Evolutionary conservation across 2,113 vertebrate species (phyloP).

Genomic region (Stigmatopora argus): DNA sequence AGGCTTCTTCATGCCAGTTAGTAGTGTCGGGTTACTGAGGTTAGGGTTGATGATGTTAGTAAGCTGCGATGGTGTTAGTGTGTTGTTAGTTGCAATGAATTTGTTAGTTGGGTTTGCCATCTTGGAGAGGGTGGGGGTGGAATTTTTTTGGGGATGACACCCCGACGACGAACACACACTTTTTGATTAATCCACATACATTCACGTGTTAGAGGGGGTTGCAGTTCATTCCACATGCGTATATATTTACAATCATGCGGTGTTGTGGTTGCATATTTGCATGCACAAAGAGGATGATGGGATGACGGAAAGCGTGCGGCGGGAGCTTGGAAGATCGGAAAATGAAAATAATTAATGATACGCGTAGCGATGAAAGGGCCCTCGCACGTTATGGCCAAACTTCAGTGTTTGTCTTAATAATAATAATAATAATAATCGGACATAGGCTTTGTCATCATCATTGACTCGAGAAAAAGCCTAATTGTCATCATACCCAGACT

Average conservation of each 20-base stretch:
- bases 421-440: too few species aligned
- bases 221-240: slow-evolving; percentile 47
- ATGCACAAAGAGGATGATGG: slow-evolving; percentile 58
- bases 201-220: slow-evolving; percentile 55
- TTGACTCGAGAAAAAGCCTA: too few species aligned
- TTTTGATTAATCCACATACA: slow-evolving; percentile 23
- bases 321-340: slow-evolving; percentile 44
- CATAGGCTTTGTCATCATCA: too few species aligned
- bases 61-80: slow-evolving; percentile 49
- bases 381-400: neutral
- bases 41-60: slow-evolving; percentile 62
- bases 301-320: slow-evolving; percentile 57
- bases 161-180: slow-evolving; percentile 31
- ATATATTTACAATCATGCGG: slow-evolving; percentile 49
- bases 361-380: neutral
- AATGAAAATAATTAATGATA: slow-evolving; percentile 7
- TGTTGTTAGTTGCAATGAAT: slow-evolving; percentile 61
- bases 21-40: slow-evolving; percentile 50
- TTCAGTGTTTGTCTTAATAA: neutral
- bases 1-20: slow-evolving; percentile 55
- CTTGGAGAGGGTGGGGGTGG: slow-evolving; percentile 40
- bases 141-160: slow-evolving; percentile 57
- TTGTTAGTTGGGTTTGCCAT: slow-evolving; percentile 44
- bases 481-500: neutral
- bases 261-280: slow-evolving; percentile 43